Evolutionary conservation across 2,888 invertebrate species (phyloP), one percentile per base, ranked within the genome.

Genomic region (Clistopyga incitator): DNA sequence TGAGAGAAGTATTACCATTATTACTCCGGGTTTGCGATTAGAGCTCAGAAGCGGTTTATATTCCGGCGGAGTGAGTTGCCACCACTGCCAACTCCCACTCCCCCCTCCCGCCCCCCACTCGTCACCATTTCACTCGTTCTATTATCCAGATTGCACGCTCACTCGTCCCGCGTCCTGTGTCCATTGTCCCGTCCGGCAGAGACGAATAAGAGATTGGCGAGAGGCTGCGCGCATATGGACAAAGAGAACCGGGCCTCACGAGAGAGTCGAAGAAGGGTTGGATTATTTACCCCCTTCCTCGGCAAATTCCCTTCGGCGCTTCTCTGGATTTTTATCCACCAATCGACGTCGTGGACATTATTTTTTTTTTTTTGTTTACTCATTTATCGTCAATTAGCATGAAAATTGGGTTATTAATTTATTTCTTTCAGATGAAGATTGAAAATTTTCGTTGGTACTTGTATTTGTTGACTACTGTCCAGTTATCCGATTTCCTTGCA

Each of bases 121-220:
- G 54, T 76, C 70, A 47, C 81, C 71, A 72, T 81, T 81, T 71
- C 76, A 34, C 56, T 70, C 81, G 76, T 77, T 77, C 81, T 77
- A 81, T 81, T 81, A 81, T 81, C 77, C 81, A 71, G 81, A 77
- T 81, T 77, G 61, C 70, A 42, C 68, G 75, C 64, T 76, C 54
- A 25, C 47, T 61, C 59, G 38, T 42, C 72, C 61, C 61, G 72
- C 70, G 70, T 71, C 56, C 70, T 34, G 77, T 18, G 72, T 72
- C 77, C 77, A 81, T 81, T 81, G 81, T 81, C 65, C 72, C 47
- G 29, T 77, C 56, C 71, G 76, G 29, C 81, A 47, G 64, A 59
- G 65, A 77, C 76, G 81, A 76, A 81, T 81, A 77, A 78, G 78
- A 74, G 78, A 78, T 81, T 59, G 45, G 29, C 72, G 78, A 65